Evolutionary conservation across 2,797 vertebrate genomes (phyloP), one percentile per base, ranked within the genome.

Genomic region (Ctenopoma kingsleyae): DNA sequence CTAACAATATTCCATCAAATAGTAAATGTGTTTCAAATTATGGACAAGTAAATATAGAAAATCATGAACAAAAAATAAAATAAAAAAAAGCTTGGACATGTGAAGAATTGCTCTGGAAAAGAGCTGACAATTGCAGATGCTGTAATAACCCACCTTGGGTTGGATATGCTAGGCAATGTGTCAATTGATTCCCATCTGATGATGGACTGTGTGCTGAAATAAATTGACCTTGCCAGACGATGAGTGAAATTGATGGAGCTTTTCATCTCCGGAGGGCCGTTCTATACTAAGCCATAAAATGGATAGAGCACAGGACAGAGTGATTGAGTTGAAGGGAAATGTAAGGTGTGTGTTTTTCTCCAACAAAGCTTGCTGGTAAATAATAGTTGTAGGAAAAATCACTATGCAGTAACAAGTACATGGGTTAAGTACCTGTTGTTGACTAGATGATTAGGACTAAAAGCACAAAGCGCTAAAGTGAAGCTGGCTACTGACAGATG

Each of bases 141-240:
- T 78, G 81, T 88, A 83, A 88, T 89, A 91, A 91, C 83, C 85
- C 81, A 84, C 89, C 87, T 85, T 79, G 78, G 83, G 82, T 87
- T 90, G 81, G 89, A 90, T 90, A 89, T 91, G 88, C 80, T 73
- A 77, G 83, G 85, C 87, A 82, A 92, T 83, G 87, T 92, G 89
- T 92, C 91, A 92, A 92, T 91, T 92, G 92, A 93, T 92, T 93
- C 90, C 87, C 87, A 86, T 91, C 88, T 91, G 91, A 92, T 93
- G 91, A 93, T 91, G 89, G 91, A 93, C 91, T 92, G 86, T 90
- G 91, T 87, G 90, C 87, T 87, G 90, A 92, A 92, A 93, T 91
- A 92, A 93, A 93, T 92, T 90, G 91, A 93, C 92, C 91, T 93
- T 90, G 91, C 91, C 86, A 91, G 91, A 90, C 86, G 84, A 93